Evolutionary conservation across 2,888 invertebrate genomes (phyloP), one percentile per base, ranked within the genome.

Genomic region (Tipula confusa): DNA sequence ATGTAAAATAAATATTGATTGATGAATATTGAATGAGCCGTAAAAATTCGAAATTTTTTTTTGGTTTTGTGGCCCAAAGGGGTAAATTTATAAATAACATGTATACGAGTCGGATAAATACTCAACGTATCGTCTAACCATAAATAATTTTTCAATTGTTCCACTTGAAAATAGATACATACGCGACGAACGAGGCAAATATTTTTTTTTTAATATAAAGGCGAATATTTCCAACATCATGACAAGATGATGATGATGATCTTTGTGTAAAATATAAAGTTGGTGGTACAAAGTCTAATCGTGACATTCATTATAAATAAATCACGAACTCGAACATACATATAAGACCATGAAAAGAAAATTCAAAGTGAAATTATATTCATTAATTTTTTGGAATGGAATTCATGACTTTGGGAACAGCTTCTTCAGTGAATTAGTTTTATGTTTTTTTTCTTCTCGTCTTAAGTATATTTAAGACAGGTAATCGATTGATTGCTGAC

Each of bases 21-120:
- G 64, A 64, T 64, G 64, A 64, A 64, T 64, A 64, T 64, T 64
- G 64, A 64, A 64, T 64, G 64, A 64, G 64, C 64, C 64, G 64
- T 64, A 64, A 64, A 18, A 64, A 64, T 64, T 64, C 24, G 64
- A 64, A 64, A 64, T 43, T 43, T 43, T 13, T 2, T 43, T 43
- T 43, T 43, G 31, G 31, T n/a, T 43, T 24, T 64, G n/a, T n/a
- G 64, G 64, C 24, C 64, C 64, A 64, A 64, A 64, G 64, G 64
- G 64, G 64, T 64, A 64, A 64, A 18, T 64, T 64, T 64, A 43
- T 43, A 43, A 7, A 43, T 31, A 43, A n/a, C n/a, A n/a, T 33
- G 33, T 33, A 33, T 33, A 33, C 18, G 6, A 9, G 9, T 64
- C 64, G 64, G 15, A 43, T 43, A 43, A 43, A 43, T 43, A 43